A percentile compares a stretch with the other conserved stretches of the same genome.
Evolutionary conservation across 2,797 vertebrate genomes (phyloP).

Genomic region (Liasis olivaceus): DNA sequence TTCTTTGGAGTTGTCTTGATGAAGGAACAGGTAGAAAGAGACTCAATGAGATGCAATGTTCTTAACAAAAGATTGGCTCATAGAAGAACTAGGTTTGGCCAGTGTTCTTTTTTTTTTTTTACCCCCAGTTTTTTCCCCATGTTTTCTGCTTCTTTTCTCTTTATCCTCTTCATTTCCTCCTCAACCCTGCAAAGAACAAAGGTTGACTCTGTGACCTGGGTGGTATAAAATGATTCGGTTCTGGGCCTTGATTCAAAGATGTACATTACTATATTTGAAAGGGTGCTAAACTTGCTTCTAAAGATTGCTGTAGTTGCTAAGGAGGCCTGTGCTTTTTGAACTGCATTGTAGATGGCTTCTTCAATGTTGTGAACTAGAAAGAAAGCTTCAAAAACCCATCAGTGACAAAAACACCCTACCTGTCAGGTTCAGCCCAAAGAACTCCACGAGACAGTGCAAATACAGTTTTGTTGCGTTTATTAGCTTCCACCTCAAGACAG

Average conservation of each 20-base stretch:
- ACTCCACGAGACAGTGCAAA: no score
- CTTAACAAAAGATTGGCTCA: accelerated
- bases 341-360: not conserved
- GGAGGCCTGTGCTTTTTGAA: not conserved
- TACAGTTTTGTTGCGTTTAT: no score
- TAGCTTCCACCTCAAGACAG: no score
- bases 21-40: not conserved
- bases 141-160: not conserved
- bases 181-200: not conserved
- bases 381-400: not conserved
- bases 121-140: not conserved
- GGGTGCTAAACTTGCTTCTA: not conserved
- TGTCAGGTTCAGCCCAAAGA: no score
- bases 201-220: not conserved
- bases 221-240: not conserved
- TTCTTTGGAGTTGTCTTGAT: not conserved
- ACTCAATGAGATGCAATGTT: not conserved
- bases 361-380: not conserved
- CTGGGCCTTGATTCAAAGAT: not conserved
- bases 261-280: not conserved
- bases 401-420: not conserved
- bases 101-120: not conserved
- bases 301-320: not conserved
- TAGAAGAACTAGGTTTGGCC: not conserved
- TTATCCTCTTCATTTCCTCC: not conserved